Conservation (phyloP, 2,888 invertebrate species). For the Scaptomyza tumidula region DNA sequence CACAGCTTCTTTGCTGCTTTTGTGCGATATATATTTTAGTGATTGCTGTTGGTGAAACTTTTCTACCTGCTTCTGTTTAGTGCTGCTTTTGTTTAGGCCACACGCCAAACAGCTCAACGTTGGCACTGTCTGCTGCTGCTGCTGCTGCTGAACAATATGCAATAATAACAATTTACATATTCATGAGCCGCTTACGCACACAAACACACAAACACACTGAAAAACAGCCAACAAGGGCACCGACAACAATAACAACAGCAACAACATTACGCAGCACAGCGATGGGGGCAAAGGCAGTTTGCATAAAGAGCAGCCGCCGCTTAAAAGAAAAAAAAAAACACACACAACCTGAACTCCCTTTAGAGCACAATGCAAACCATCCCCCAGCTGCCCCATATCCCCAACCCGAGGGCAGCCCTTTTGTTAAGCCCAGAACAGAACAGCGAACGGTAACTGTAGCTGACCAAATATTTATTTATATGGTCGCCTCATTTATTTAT, state of each 20-base stretch:
- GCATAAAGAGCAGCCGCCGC: slow-evolving; percentile 72
- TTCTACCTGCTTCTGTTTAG: slow-evolving; percentile 45
- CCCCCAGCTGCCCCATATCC: background rate
- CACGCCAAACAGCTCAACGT: slow-evolving; percentile 23
- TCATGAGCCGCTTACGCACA: slow-evolving; percentile 71
- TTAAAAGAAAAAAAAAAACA: slow-evolving; percentile 67
- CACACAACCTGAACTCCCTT: slow-evolving; percentile 41
- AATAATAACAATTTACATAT: slow-evolving; percentile 80
- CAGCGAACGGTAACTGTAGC: slow-evolving; percentile 62
- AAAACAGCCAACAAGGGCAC: slow-evolving; percentile 39
- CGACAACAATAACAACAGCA: slow-evolving; percentile 25
- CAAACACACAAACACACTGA: slow-evolving; percentile 64
- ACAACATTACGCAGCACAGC: background rate
- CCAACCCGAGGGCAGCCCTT: slow-evolving; percentile 47
- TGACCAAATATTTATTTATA: slow-evolving; percentile 73
- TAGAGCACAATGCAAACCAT: slow-evolving; percentile 20
- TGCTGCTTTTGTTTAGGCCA: slow-evolving; percentile 41
- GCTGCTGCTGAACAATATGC: slow-evolving; percentile 73
- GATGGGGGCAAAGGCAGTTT: slow-evolving; percentile 54
- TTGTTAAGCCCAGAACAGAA: slow-evolving; percentile 57
- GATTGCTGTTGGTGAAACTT: slow-evolving; percentile 15
- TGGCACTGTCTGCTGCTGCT: slow-evolving; percentile 18
- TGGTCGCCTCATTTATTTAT: slow-evolving; percentile 66
- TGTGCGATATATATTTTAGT: slow-evolving; percentile 35
- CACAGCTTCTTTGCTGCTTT: slow-evolving; percentile 11